Conservation (phyloP, 2,113 vertebrate species). For the Ammodytes marinus region DNA sequence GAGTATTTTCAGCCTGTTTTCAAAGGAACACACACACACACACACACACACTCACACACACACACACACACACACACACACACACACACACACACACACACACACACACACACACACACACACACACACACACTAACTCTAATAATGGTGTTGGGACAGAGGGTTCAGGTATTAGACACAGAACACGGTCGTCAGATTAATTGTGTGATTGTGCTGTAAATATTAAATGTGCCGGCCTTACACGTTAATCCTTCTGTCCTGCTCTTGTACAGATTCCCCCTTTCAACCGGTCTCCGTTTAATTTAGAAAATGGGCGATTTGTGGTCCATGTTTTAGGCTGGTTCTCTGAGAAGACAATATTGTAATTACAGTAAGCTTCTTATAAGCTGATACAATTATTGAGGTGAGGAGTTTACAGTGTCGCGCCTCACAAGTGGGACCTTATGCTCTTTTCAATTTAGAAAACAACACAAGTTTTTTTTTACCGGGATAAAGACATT, state of each 20-base stretch:
- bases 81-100: not conserved
- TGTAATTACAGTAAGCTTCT: constrained; percentile 87
- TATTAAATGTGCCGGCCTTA: constrained; percentile 79
- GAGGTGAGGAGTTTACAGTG: constrained; percentile 76
- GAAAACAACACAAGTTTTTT: constrained; percentile 64
- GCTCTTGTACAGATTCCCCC: constrained; percentile 48
- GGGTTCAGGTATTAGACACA: constrained; percentile 66
- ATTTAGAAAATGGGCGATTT: constrained; percentile 82
- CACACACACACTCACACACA: no score
- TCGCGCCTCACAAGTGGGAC: constrained; percentile 71
- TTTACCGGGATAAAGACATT: constrained; percentile 70
- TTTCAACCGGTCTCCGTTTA: constrained; percentile 76
- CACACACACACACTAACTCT: not conserved
- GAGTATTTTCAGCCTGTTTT: not conserved
- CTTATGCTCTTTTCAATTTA: constrained; percentile 81
- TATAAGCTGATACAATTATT: constrained; percentile 84
- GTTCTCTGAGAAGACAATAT: constrained; percentile 79
- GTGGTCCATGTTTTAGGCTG: constrained; percentile 67
- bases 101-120: no score
- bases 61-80: no score
- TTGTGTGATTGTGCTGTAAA: constrained; percentile 75
- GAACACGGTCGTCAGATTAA: constrained; percentile 79
- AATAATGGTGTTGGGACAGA: constrained; percentile 25
- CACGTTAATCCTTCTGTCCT: constrained; percentile 71
- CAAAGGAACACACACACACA: no score